Base-by-base conservation (phyloP, 2,113 vertebrate species). In the Australoheros scitulus region DNA sequence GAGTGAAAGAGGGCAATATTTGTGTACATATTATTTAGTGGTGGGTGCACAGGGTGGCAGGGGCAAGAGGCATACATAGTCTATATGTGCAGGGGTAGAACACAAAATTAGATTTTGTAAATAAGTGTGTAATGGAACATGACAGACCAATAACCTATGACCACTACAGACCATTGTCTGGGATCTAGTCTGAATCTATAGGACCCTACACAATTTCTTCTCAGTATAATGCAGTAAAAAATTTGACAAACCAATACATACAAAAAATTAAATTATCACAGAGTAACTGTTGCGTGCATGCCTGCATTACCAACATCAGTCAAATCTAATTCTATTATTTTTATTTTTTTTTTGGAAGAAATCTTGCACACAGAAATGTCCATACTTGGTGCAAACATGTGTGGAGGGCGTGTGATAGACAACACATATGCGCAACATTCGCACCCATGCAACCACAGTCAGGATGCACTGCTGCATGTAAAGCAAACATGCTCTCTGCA, bases 21-120 rank as follows among this genome's bases (percentile, higher is more conserved):
- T 79, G 88, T 91, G 88, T 89, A 88, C 80, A 91, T 85, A 72
- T 72, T 55, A 72, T 88, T 85, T 89, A 83, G 85, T 89, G 91
- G 75, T 78, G 80, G 92, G 60, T 85, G 82, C 79, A 79, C 75
- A 82, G 76, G 56, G 64, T 72, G 20, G 20, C 34, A 22, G 60
- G 77, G 68, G 76, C 77, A 88, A 83, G 63, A 79, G 86, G 80
- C 81, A 78, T 82, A 84, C 60, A 86, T 76, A 82, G 57, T 88
- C 72, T 86, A 88, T 38, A 76, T 83, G 82, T 83, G 89, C 77
- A 79, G 80, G 76, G 78, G 34, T 2, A 26, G 78, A 86, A 89
- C 72, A 88, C 41, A 82, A 82, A 83, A 76, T 57, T 50, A 5
- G 36, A n/a, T 92, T 80, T 50, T 89, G 80, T 85, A 41, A 57